A percentile compares a stretch with the other conserved stretches of the same genome.
Conservation (phyloP, 2,797 vertebrate species). For the Hydrolagus colliei region DNA sequence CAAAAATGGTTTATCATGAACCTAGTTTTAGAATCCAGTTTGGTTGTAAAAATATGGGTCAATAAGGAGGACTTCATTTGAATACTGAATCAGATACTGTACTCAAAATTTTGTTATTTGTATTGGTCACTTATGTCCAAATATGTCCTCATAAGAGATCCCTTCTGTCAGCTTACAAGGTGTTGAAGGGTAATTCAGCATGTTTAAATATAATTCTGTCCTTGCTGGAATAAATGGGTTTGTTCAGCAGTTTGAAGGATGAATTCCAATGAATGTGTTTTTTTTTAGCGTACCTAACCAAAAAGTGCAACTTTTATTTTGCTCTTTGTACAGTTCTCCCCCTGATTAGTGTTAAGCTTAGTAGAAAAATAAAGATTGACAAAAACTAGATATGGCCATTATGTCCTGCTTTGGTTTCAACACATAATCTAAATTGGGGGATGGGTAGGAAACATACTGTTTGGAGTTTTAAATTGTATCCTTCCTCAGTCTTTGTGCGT, state of each 20-base stretch:
- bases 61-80: not conserved
- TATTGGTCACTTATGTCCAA: not conserved
- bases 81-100: not conserved
- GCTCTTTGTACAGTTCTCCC: slow-evolving; percentile 51
- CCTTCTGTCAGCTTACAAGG: not conserved
- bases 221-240: not conserved
- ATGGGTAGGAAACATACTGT: not conserved
- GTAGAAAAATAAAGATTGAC: slow-evolving; percentile 50
- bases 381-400: slow-evolving; percentile 4
- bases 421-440: not conserved
- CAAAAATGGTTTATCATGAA: not conserved
- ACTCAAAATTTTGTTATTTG: not conserved
- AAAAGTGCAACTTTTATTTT: slow-evolving; percentile 46
- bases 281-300: slow-evolving; percentile 48
- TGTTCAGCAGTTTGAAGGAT: slow-evolving; percentile 25
- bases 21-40: not conserved
- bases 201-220: not conserved
- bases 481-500: not conserved
- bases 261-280: slow-evolving; percentile 34
- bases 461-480: slow-evolving; percentile 25
- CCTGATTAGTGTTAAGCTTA: slow-evolving; percentile 56
- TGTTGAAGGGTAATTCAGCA: not conserved
- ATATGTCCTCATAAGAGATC: not conserved
- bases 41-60: not conserved
- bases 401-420: slow-evolving; percentile 14